Conservation (phyloP, 2,888 invertebrate genomes). For the Troides aeacus region DNA sequence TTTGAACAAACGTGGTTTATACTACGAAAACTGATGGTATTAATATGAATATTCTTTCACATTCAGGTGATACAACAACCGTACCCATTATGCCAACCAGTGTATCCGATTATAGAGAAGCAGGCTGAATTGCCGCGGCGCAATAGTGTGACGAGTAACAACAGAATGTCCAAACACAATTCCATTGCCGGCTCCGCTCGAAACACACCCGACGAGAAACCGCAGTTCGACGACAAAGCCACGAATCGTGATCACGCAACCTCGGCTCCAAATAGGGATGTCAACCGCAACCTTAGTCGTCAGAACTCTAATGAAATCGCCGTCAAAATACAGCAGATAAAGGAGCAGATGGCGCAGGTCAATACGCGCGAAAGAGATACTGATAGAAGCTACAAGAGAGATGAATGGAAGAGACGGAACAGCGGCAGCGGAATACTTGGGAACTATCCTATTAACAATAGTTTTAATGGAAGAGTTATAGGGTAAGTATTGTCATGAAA, state of each 20-base stretch:
- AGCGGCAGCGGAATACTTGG: constrained; percentile 62
- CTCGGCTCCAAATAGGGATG: constrained; percentile 1
- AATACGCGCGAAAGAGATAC: constrained; percentile 42
- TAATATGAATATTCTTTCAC: not conserved
- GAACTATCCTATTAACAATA: constrained; percentile 48
- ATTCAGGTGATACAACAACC: constrained; percentile 57
- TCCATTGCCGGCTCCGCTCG: constrained; percentile 42
- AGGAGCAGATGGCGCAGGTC: constrained; percentile 56
- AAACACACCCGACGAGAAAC: constrained; percentile 45
- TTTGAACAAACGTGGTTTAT: no score
- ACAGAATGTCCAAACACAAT: constrained; percentile 40
- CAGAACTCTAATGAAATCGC: constrained; percentile 51
- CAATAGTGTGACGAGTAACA: constrained; percentile 26
- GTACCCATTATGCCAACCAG: constrained; percentile 55
- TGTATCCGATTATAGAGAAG: constrained; percentile 50
- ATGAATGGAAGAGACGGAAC: constrained; percentile 49
- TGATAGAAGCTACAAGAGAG: constrained; percentile 31
- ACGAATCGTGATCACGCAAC: constrained; percentile 5
- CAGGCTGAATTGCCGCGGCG: constrained; percentile 37
- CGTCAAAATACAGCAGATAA: constrained; percentile 63
- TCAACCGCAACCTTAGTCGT: constrained; percentile 25
- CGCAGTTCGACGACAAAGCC: constrained; percentile 30
- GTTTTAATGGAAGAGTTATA: constrained; percentile 41
- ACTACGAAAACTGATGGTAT: not conserved
- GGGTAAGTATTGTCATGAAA: constrained; percentile 42